Percentiles rank a stretch among this genome's conserved stretches.
Evolutionary conservation across 1,140 invertebrate genomes (phyloP).

Genomic region (Heliconius himera): DNA sequence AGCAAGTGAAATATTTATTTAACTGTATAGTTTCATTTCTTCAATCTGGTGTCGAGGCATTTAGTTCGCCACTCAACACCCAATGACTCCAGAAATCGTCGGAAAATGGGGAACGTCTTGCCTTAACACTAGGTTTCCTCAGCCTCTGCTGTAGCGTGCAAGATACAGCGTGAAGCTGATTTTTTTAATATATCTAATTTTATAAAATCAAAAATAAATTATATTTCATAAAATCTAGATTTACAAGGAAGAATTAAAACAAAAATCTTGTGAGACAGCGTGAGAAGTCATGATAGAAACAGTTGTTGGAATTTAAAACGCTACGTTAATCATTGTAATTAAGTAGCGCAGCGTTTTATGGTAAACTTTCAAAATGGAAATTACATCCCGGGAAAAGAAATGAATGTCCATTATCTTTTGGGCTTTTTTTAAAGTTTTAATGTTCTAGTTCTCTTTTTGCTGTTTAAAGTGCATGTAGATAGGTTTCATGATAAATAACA

Average conservation of each 20-base stretch:
- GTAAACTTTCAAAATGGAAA: constrained; percentile 34
- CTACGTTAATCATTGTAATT: constrained; percentile 36
- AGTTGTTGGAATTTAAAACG: constrained; percentile 20
- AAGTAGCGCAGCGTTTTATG: constrained; percentile 31
- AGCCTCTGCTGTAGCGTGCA: not conserved
- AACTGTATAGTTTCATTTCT: too few relatives aligned
- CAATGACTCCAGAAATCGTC: not conserved
- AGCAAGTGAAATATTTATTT: too few relatives aligned
- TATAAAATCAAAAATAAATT: too few relatives aligned
- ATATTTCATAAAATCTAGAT: not conserved
- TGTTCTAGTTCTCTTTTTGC: not conserved
- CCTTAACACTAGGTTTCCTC: not conserved
- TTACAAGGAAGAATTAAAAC: not conserved
- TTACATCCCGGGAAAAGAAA: constrained; percentile 28
- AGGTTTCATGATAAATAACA: not conserved
- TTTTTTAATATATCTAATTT: not conserved
- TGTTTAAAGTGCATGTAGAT: not conserved
- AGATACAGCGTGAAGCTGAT: not conserved
- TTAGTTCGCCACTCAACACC: not conserved
- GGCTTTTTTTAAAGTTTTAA: not conserved
- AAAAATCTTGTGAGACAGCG: not conserved
- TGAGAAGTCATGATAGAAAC: constrained; percentile 25
- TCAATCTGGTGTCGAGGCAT: not conserved
- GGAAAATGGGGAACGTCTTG: not conserved
- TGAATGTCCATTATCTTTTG: not conserved